phyloP scores from a whole-genome alignment of 2,888 invertebrate genomes.

The Notodonta ziczac region DNA sequence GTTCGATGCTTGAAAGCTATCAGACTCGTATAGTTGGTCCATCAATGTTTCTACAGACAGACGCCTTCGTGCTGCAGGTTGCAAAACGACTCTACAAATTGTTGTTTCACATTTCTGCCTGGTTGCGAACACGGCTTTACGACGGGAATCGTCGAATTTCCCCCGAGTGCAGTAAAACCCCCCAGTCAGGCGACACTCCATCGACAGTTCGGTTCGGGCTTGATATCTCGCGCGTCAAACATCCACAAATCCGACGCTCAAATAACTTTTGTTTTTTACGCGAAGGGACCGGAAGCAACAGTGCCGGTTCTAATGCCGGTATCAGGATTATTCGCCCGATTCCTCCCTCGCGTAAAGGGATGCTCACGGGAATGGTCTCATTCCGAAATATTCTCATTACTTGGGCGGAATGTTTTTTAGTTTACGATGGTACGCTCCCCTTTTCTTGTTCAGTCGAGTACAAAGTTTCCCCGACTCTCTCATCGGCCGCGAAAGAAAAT shows the following conservation, averaged over 20 bases:
- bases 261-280: conserved; percentile 64
- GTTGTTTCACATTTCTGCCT: conserved; percentile 60
- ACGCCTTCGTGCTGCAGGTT: conserved; percentile 44
- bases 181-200: conserved; percentile 62
- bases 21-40: conserved; percentile 35
- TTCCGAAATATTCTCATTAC: conserved; percentile 75
- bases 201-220: conserved; percentile 64
- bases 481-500: conserved; percentile 64
- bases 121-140: conserved; percentile 58
- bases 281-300: conserved; percentile 46
- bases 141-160: conserved; percentile 75
- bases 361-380: conserved; percentile 56
- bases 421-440: conserved; percentile 63
- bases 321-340: conserved; percentile 56
- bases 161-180: conserved; percentile 74
- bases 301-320: conserved; percentile 52
- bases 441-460: conserved; percentile 67
- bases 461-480: conserved; percentile 62
- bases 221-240: conserved; percentile 62
- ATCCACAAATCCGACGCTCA: conserved; percentile 57
- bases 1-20: conserved; percentile 23
- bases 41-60: conserved; percentile 32
- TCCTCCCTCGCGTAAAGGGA: conserved; percentile 55
- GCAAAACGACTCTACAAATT: conserved; percentile 57
- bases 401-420: conserved; percentile 69